A percentile compares a stretch with the other conserved stretches of the same genome.
Evolutionary conservation across 35 echinoderm and acorn worm genomes (phyloP).

Genomic region (Eucidaris tribuloides): DNA sequence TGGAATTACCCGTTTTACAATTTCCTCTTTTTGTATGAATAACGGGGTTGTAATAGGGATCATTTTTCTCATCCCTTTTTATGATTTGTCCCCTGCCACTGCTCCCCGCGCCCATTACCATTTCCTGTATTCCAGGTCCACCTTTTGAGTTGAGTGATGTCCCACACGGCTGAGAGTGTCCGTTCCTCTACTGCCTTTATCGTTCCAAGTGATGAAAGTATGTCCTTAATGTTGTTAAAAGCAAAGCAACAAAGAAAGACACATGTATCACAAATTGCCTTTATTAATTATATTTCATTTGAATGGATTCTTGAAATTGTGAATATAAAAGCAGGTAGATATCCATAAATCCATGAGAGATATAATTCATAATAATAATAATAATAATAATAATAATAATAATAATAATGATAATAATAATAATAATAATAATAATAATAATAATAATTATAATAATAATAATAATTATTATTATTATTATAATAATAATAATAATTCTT

Average conservation of each 20-base stretch:
- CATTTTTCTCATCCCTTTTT: too few species aligned
- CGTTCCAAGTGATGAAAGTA: conserved; percentile 22
- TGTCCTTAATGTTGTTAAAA: not conserved
- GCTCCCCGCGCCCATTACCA: too few species aligned
- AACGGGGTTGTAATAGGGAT: too few species aligned
- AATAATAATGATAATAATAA: not conserved
- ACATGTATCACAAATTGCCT: not conserved
- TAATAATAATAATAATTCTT: too few species aligned
- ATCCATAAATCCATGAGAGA: not conserved
- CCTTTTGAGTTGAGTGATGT: conserved; percentile 28
- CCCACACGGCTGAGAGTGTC: conserved; percentile 58
- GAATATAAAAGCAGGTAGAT: not conserved
- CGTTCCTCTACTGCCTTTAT: conserved; percentile 32
- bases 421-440: too few species aligned
- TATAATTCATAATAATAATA: too few species aligned
- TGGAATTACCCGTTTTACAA: too few species aligned
- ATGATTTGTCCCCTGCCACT: too few species aligned
- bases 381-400: not conserved
- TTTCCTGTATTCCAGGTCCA: conserved; percentile 54
- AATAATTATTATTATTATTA: too few species aligned
- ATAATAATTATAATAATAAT: too few species aligned
- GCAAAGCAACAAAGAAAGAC: not conserved
- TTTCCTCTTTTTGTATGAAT: too few species aligned
- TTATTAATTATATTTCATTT: not conserved
- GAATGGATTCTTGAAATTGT: not conserved